Evolutionary conservation across 2,797 vertebrate genomes (phyloP).

Genomic region (Xiphorhynchus erythropygius): DNA sequence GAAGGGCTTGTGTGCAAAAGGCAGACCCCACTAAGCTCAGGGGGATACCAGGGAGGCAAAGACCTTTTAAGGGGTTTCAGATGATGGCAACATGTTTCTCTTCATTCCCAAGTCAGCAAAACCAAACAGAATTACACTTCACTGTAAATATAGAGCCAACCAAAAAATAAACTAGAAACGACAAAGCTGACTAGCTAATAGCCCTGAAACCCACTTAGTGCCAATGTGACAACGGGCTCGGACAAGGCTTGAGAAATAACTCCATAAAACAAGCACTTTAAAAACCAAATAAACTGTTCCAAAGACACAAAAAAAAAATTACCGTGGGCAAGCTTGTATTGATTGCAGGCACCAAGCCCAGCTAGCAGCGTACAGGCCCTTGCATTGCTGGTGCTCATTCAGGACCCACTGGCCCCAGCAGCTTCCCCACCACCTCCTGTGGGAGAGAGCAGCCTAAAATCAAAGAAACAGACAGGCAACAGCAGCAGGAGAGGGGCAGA

Average conservation of each 20-base stretch:
- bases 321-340: not conserved
- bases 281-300: conserved; percentile 25
- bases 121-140: not conserved
- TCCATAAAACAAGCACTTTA: not conserved
- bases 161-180: not conserved
- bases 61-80: not conserved
- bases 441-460: not conserved
- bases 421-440: fast-evolving
- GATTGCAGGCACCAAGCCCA: not conserved
- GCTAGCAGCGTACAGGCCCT: not conserved
- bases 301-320: not conserved
- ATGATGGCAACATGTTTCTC: not conserved
- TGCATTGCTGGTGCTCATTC: not conserved
- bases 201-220: conserved; percentile 15
- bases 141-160: not conserved
- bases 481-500: not conserved
- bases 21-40: not conserved
- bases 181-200: not conserved
- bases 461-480: not conserved
- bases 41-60: not conserved
- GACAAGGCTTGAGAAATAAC: conserved; percentile 21
- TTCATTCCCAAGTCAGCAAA: not conserved
- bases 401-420: not conserved
- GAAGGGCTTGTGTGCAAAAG: not conserved
- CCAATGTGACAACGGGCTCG: not conserved